A percentile compares a stretch with the other conserved stretches of the same genome.
Conservation (phyloP, 2,113 vertebrate species). For the Rhinopomastus cyanomelas region DNA sequence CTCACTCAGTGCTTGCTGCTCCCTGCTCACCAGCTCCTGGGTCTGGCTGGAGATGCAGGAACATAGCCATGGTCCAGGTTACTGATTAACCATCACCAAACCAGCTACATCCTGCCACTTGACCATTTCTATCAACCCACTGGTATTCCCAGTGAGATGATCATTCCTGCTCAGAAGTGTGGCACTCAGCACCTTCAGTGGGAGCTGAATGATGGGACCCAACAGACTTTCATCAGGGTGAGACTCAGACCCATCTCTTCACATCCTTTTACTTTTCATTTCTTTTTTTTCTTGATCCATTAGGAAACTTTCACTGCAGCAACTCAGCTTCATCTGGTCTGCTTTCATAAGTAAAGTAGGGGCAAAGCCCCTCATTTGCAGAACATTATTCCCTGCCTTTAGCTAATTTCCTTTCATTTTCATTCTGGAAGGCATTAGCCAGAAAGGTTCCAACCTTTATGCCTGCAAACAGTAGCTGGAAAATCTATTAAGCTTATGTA, state of each 20-base stretch:
- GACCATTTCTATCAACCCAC: not conserved
- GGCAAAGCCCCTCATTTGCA: not conserved
- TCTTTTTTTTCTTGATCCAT: not conserved
- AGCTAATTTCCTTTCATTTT: not conserved
- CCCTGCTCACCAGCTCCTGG: not conserved
- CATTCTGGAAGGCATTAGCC: slow-evolving; percentile 35
- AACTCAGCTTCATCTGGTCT: not conserved
- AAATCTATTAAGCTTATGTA: slow-evolving; percentile 10
- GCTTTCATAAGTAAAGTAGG: not conserved
- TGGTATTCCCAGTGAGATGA: not conserved
- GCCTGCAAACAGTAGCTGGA: slow-evolving; percentile 34
- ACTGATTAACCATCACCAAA: not conserved
- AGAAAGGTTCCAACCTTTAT: not conserved
- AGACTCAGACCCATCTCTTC: not conserved
- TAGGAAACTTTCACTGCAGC: not conserved
- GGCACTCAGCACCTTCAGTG: not conserved
- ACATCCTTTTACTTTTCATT: not conserved
- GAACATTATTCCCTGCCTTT: not conserved
- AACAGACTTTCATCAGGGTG: not conserved
- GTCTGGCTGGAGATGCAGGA: not conserved
- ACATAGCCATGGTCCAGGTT: not conserved
- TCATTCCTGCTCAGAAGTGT: not conserved
- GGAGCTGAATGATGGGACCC: not conserved
- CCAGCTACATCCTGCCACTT: not conserved
- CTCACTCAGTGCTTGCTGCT: not conserved